Conservation (phyloP, 1,140 invertebrate genomes). For the Neodiprion fabricii region DNA sequence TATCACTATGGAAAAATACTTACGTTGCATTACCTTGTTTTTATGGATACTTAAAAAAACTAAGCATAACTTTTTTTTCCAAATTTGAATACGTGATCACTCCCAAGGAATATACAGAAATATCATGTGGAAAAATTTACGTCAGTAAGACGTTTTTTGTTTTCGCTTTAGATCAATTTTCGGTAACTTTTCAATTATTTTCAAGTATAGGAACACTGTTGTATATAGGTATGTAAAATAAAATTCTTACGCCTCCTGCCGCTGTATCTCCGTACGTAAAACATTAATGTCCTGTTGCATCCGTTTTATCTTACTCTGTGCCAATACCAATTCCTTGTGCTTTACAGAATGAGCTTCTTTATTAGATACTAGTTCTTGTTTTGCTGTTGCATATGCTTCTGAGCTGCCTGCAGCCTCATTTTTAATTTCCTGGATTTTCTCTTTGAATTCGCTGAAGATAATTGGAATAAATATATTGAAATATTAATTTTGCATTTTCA, state of each 20-base stretch:
- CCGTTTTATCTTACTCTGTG: conserved; percentile 34
- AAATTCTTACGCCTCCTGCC: conserved; percentile 42
- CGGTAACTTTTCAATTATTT: no score
- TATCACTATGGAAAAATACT: conserved; percentile 27
- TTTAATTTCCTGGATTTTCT: conserved; percentile 34
- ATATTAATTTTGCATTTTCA: neutral
- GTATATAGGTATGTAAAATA: neutral
- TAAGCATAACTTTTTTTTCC: neutral
- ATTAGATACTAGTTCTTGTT: conserved; percentile 23
- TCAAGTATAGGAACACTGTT: no score
- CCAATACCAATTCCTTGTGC: conserved; percentile 28
- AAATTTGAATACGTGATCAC: neutral
- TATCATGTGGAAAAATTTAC: neutral
- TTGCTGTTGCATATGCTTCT: conserved; percentile 28
- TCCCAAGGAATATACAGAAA: neutral
- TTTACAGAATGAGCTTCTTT: conserved; percentile 36
- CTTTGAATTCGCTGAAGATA: conserved; percentile 33
- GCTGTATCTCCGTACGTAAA: conserved; percentile 43
- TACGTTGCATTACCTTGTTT: neutral
- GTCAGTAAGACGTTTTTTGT: no score
- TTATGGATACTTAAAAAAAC: neutral
- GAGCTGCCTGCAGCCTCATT: conserved; percentile 33
- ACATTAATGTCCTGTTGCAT: conserved; percentile 40
- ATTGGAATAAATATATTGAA: neutral
- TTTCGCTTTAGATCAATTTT: no score